phyloP scores from a whole-genome alignment of 2,888 invertebrate genomes.

The Nomada fabriciana region DNA sequence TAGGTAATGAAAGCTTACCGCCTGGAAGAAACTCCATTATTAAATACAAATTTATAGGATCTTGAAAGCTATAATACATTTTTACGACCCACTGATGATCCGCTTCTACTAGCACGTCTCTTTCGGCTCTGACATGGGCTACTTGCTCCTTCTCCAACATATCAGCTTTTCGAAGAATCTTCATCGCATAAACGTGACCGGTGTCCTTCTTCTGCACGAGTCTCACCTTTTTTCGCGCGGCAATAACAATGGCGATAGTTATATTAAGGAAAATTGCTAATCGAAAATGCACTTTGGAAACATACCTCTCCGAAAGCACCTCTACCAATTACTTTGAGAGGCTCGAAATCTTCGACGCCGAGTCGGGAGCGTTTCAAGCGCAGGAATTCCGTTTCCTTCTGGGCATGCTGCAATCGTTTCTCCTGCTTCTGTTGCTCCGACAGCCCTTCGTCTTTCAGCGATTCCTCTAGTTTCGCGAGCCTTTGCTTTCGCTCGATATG shows the following conservation, averaged over 20 bases:
- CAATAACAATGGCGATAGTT: neutral
- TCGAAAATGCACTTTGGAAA: neutral
- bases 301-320: conserved; percentile 94
- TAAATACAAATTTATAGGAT: conserved; percentile 98
- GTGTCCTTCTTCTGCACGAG: conserved; percentile 99
- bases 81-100: conserved; percentile 99
- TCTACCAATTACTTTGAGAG: conserved; percentile 97
- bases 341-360: conserved; percentile 99
- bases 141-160: conserved; percentile 99
- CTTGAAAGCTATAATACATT: conserved; percentile 99
- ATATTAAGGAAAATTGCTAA: neutral
- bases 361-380: conserved; percentile 97
- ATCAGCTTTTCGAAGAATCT: conserved; percentile 98
- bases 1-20: conserved; percentile 86
- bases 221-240: conserved; percentile 88
- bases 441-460: conserved; percentile 97
- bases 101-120: conserved; percentile 99
- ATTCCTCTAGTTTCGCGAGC: conserved; percentile 97
- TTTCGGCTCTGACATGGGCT: conserved; percentile 98
- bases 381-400: conserved; percentile 99
- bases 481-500: conserved; percentile 98
- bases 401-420: conserved; percentile 97
- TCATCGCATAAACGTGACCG: conserved; percentile 99
- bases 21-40: conserved; percentile 99
- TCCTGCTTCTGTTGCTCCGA: conserved; percentile 97